Evolutionary conservation across 1,140 invertebrate species (phyloP).

Genomic region (Pseudomyrmex concolor): DNA sequence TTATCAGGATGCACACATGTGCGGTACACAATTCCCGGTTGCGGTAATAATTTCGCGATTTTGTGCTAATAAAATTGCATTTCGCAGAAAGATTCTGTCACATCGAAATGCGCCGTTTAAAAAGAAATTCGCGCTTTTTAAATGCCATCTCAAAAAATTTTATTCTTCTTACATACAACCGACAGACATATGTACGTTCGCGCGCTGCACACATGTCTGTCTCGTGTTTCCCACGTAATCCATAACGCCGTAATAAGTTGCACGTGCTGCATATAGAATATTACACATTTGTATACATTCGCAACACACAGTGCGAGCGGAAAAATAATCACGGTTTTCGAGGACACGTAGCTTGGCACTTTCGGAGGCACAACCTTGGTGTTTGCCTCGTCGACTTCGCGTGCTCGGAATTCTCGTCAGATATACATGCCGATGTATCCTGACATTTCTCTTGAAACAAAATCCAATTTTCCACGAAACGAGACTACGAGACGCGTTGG

Average conservation of each 20-base stretch:
- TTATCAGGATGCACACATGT: neutral
- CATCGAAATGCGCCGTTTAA: no score
- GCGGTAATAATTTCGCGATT: no score
- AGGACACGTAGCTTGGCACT: slow-evolving; percentile 23
- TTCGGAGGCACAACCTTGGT: slow-evolving; percentile 54
- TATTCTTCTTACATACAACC: no score
- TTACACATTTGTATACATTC: slow-evolving; percentile 60
- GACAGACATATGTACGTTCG: no score
- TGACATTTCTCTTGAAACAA: slow-evolving; percentile 51
- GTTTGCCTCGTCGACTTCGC: slow-evolving; percentile 68
- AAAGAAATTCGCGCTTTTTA: no score
- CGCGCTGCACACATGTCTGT: no score
- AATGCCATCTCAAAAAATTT: no score
- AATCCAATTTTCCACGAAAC: slow-evolving; percentile 67
- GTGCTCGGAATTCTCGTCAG: slow-evolving; percentile 70
- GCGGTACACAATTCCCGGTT: neutral
- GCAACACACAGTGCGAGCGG: slow-evolving; percentile 19
- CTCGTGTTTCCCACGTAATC: neutral
- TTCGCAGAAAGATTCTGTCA: neutral
- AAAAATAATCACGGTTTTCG: slow-evolving; percentile 64
- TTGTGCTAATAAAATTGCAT: no score
- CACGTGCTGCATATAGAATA: slow-evolving; percentile 57
- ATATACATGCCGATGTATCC: slow-evolving; percentile 10
- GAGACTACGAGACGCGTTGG: neutral
- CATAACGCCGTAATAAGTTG: slow-evolving; percentile 30